These are phyloP conservation scores for Ophiothrix spiculata DNA, from an alignment of 35 echinoderm and acorn worm genomes.

Conservation along the genomic window DNA sequence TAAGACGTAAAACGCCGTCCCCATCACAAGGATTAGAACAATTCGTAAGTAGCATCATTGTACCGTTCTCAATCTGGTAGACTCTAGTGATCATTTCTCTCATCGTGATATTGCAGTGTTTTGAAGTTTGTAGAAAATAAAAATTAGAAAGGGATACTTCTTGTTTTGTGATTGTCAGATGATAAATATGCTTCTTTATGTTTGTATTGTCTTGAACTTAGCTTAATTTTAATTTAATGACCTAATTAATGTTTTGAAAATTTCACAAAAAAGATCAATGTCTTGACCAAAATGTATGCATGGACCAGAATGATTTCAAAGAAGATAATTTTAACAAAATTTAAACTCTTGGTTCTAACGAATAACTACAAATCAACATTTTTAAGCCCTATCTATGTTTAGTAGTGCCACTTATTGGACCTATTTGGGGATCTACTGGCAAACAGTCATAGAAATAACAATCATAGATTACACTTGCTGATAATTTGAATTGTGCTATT, in stretches of 20 bases:
- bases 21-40: slow-evolving; percentile 5
- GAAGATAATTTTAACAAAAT: no score
- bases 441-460: neutral
- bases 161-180: neutral
- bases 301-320: no score
- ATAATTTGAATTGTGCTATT: neutral
- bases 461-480: neutral
- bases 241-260: no score
- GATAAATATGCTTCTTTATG: neutral
- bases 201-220: neutral
- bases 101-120: neutral
- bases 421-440: no score
- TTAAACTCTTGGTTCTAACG: no score
- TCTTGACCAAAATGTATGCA: no score
- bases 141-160: neutral
- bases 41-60: neutral
- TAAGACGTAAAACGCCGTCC: slow-evolving; percentile 17
- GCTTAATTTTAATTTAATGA: no score
- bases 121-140: neutral
- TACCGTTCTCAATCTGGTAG: neutral
- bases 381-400: no score
- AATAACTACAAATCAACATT: no score
- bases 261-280: no score
- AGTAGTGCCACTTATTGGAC: no score
- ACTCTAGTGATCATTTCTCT: neutral